Evolutionary conservation across 37 sponge, comb jelly and placozoan genomes (phyloP).

Genomic region (Chondrilla cf. caribensis): DNA sequence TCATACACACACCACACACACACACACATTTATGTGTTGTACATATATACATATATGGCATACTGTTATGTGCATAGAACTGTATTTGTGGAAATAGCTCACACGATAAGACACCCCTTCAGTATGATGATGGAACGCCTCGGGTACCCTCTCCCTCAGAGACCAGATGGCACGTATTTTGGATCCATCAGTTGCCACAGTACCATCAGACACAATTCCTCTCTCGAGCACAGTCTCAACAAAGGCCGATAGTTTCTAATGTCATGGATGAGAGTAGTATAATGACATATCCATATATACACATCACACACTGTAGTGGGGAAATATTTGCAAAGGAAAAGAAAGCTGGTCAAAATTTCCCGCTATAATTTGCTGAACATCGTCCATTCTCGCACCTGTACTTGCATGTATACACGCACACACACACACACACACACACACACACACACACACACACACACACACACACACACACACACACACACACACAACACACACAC

Average conservation of each 20-base stretch:
- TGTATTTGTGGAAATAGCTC: neutral
- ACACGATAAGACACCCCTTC: constrained; percentile 84
- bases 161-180: constrained; percentile 74
- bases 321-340: no score
- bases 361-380: no score
- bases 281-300: no score
- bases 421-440: neutral
- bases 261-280: no score
- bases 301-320: no score
- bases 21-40: neutral
- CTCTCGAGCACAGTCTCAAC: constrained; percentile 59
- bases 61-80: neutral
- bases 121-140: constrained; percentile 53
- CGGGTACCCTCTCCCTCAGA: constrained; percentile 80
- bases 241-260: constrained; percentile 70
- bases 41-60: neutral
- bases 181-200: constrained; percentile 64
- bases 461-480: no score
- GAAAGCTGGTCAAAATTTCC: no score
- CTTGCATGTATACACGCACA: neutral
- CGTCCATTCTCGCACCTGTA: no score
- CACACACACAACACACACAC: constrained; percentile 2
- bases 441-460: neutral
- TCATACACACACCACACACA: neutral
- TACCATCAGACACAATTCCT: constrained; percentile 70